Percentiles rank a stretch among this genome's conserved stretches.
Evolutionary conservation across 1,140 invertebrate genomes (phyloP).

Genomic region (Drosophila eugracilis): DNA sequence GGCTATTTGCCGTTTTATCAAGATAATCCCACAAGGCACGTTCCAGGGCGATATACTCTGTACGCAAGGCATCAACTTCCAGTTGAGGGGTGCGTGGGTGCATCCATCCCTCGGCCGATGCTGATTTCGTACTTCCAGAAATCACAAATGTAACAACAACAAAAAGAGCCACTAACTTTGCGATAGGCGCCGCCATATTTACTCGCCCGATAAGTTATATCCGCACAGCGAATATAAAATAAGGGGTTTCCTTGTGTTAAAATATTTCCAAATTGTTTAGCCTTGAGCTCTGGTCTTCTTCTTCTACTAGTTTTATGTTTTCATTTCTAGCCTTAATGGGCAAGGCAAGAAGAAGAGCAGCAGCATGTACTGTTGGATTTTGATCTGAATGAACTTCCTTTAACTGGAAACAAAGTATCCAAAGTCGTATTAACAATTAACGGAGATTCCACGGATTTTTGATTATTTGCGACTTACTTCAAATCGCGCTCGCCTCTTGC

Average conservation of each 20-base stretch:
- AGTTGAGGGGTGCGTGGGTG: constrained; percentile 24
- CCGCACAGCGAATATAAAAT: constrained; percentile 14
- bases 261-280: background rate
- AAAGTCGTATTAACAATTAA: constrained; percentile 6
- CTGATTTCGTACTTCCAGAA: constrained; percentile 13
- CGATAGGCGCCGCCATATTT: constrained; percentile 29
- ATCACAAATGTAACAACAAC: constrained; percentile 10
- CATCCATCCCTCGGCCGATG: constrained; percentile 2
- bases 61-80: constrained; percentile 86
- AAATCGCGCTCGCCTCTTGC: constrained; percentile 37
- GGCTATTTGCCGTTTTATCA: constrained; percentile 54
- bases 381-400: constrained; percentile 2
- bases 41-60: constrained; percentile 85
- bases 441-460: constrained; percentile 8
- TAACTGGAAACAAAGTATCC: constrained; percentile 9
- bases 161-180: constrained; percentile 7
- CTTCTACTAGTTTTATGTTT: background rate
- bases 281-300: background rate
- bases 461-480: constrained; percentile 59
- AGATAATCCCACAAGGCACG: constrained; percentile 73
- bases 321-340: background rate
- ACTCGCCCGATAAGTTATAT: constrained; percentile 22
- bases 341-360: background rate
- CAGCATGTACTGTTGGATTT: constrained; percentile 17
- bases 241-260: constrained; percentile 11